phyloP scores from a whole-genome alignment of 2,113 vertebrate species.

The Cnemophilus loriae region DNA sequence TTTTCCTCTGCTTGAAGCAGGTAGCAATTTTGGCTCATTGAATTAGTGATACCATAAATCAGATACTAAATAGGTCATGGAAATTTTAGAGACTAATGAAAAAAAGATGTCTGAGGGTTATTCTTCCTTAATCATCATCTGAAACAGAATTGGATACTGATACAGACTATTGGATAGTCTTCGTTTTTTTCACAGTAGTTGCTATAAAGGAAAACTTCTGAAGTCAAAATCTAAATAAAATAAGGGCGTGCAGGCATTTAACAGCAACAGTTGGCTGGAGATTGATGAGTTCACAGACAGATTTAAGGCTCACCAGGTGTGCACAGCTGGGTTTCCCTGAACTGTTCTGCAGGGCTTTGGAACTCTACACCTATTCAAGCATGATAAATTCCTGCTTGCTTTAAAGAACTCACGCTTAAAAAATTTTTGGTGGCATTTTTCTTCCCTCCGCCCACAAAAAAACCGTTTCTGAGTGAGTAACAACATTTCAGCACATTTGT shows the following conservation, averaged over 20 bases:
- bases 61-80: not conserved
- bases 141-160: not conserved
- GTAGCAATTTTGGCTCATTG: not conserved
- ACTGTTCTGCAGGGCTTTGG: conserved; percentile 9
- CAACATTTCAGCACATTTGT: not conserved
- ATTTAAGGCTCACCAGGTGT: conserved; percentile 48
- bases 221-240: not conserved
- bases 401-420: not conserved
- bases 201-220: not conserved
- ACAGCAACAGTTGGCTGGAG: not conserved
- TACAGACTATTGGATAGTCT: not conserved
- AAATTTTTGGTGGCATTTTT: not conserved
- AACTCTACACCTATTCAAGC: conserved; percentile 36
- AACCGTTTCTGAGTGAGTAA: not conserved
- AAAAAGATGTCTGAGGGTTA: not conserved
- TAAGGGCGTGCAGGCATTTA: not conserved
- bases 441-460: not conserved
- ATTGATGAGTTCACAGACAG: conserved; percentile 46
- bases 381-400: not conserved
- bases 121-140: not conserved
- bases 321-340: conserved; percentile 35
- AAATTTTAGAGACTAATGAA: not conserved
- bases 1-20: not conserved
- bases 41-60: not conserved
- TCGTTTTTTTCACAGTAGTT: not conserved